A percentile compares a stretch with the other conserved stretches of the same genome.
These are phyloP conservation scores for Heterotilapia buettikoferi DNA, from an alignment of 2,113 vertebrate genomes.

Conservation along the genomic window DNA sequence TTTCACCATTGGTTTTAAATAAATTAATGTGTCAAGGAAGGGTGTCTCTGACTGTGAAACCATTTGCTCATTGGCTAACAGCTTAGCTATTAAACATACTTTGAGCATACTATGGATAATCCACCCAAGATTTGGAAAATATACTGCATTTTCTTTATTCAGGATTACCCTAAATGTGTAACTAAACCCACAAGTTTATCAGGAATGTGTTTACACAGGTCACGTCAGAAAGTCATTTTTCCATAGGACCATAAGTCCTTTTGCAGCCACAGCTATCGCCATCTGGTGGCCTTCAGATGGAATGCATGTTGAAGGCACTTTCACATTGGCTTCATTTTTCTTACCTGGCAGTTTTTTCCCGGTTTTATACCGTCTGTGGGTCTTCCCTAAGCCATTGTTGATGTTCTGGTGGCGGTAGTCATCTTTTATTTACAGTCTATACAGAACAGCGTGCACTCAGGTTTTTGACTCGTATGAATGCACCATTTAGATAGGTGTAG, in stretches of 20 bases:
- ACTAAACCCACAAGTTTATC: not conserved
- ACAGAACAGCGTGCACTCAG: not conserved
- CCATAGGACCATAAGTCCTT: not conserved
- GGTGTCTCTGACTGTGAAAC: not conserved
- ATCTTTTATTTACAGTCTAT: not conserved
- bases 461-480: not conserved
- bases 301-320: not conserved
- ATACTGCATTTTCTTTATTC: not conserved
- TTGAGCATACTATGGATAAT: not conserved
- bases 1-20: not conserved
- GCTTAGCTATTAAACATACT: not conserved
- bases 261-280: not conserved
- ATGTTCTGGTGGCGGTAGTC: not conserved
- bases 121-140: not conserved
- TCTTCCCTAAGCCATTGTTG: not conserved
- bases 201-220: not conserved
- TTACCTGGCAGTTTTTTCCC: rapidly evolving
- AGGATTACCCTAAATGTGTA: not conserved
- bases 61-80: not conserved
- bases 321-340: not conserved
- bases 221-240: not conserved
- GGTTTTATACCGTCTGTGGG: not conserved
- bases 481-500: not conserved
- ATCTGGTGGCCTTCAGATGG: not conserved
- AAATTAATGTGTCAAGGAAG: not conserved